phyloP scores from a whole-genome alignment of 2,888 invertebrate genomes.

The Ectemnius cavifrons region DNA sequence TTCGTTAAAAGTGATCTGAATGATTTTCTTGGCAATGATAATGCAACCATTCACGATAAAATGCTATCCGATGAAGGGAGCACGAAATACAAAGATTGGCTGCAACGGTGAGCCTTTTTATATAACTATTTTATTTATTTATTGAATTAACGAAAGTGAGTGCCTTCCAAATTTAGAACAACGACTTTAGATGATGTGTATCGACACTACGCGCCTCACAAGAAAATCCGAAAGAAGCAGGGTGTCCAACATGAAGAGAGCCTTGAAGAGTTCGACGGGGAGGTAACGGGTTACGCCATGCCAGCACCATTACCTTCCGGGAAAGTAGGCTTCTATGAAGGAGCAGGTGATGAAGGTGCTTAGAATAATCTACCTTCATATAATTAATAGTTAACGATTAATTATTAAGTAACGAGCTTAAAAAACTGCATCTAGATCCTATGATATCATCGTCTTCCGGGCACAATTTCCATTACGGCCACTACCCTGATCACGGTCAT shows the following conservation, averaged over 20 bases:
- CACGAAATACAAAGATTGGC: conserved; percentile 86
- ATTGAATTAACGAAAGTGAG: neutral
- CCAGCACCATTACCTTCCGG: conserved; percentile 69
- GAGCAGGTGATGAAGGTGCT: conserved; percentile 52
- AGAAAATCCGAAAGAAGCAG: conserved; percentile 66
- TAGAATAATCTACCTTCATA: conserved; percentile 3
- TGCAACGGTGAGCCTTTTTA: conserved; percentile 82
- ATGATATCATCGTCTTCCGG: conserved; percentile 66
- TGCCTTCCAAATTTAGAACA: conserved; percentile 79
- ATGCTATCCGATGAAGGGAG: conserved; percentile 86
- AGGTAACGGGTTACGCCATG: conserved; percentile 80
- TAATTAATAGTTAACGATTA: neutral
- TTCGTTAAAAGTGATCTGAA: conserved; percentile 66
- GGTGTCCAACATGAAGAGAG: conserved; percentile 72
- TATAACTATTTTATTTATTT: neutral
- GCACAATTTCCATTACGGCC: conserved; percentile 62
- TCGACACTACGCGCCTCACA: conserved; percentile 80
- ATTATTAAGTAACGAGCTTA: neutral
- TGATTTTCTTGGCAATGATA: conserved; percentile 65
- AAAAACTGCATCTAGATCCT: conserved; percentile 48
- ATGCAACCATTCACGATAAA: conserved; percentile 78
- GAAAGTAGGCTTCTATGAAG: conserved; percentile 65
- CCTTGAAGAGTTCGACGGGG: conserved; percentile 82
- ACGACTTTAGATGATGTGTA: conserved; percentile 86
- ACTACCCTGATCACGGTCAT: conserved; percentile 52